Percentiles rank a stretch among this genome's conserved stretches.
Conservation (phyloP, 2,113 vertebrate genomes). For the Cebus imitator region DNA sequence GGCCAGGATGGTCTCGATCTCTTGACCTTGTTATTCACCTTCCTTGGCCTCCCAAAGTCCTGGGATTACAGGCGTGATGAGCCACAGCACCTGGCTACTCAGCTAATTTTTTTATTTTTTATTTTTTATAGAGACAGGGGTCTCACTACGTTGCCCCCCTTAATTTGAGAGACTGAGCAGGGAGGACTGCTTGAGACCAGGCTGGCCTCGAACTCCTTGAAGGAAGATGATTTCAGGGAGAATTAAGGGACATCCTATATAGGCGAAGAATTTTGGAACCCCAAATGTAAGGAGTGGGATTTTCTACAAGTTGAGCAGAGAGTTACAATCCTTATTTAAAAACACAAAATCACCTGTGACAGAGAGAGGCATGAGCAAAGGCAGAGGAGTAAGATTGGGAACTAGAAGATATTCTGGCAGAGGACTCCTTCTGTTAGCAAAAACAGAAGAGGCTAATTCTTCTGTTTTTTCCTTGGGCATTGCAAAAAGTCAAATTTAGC, state of each 20-base stretch:
- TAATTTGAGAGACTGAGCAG: too few species aligned
- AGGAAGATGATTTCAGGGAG: not conserved
- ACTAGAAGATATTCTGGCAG: not conserved
- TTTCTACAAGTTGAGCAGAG: not conserved
- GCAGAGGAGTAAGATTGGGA: not conserved
- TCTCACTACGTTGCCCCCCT: too few species aligned
- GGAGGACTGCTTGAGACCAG: too few species aligned
- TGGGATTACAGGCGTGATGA: too few species aligned
- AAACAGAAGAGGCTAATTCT: not conserved
- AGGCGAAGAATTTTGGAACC: not conserved
- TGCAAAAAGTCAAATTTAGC: not conserved
- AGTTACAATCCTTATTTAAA: not conserved
- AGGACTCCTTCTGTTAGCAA: not conserved
- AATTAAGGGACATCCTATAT: not conserved
- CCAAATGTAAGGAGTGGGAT: not conserved
- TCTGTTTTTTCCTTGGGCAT: not conserved
- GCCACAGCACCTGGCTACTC: too few species aligned
- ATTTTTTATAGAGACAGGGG: too few species aligned
- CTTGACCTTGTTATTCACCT: too few species aligned
- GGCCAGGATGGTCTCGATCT: too few species aligned
- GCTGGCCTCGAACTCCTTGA: not conserved
- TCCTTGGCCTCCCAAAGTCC: too few species aligned
- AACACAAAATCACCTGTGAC: not conserved
- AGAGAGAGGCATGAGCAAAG: not conserved
- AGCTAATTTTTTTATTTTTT: too few species aligned